Evolutionary conservation across 2,797 vertebrate species (phyloP).

Genomic region (Tamandua tetradactyla): DNA sequence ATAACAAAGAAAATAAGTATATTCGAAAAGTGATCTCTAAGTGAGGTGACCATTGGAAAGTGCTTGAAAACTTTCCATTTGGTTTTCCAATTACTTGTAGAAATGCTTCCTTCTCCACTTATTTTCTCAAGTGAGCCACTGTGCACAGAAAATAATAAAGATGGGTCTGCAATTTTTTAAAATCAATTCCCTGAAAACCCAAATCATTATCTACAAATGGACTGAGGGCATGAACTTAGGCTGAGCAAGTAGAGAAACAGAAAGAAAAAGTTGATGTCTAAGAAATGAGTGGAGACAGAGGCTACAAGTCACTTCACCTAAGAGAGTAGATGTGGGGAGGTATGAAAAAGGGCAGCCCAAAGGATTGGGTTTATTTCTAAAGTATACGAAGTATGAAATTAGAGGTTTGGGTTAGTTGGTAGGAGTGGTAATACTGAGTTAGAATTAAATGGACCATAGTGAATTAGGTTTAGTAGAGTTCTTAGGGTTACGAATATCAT

Average conservation of each 20-base stretch:
- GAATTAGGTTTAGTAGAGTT: background rate
- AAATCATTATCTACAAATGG: background rate
- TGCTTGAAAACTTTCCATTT: background rate
- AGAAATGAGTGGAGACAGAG: background rate
- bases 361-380: background rate
- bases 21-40: background rate
- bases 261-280: background rate
- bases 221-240: background rate
- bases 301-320: background rate
- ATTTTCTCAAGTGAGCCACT: background rate
- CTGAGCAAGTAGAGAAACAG: background rate
- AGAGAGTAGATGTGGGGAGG: background rate
- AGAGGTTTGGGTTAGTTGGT: background rate
- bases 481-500: constrained; percentile 31
- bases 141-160: background rate
- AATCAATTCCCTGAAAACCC: background rate
- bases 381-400: constrained; percentile 18
- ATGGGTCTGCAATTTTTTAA: background rate
- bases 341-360: background rate
- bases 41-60: background rate
- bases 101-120: background rate
- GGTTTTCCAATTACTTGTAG: background rate
- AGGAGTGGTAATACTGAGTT: background rate
- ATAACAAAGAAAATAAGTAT: background rate
- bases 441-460: constrained; percentile 31